A percentile compares a stretch with the other conserved stretches of the same genome.
Conservation (phyloP, 2,113 vertebrate species). For the Lethenteron reissneri region DNA sequence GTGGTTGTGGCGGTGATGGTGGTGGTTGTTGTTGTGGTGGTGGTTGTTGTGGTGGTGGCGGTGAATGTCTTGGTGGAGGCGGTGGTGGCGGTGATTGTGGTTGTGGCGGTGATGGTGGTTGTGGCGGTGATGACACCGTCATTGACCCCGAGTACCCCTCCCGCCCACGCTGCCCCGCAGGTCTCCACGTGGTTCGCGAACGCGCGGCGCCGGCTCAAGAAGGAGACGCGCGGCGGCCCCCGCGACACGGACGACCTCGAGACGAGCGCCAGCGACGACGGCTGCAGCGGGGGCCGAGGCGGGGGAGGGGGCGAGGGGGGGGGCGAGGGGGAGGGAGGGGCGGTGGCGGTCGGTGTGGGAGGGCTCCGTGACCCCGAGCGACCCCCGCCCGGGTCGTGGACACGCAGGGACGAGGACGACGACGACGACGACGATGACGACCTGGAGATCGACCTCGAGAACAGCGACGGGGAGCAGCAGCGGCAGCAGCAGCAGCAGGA, state of each 20-base stretch:
- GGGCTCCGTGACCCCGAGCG: too few relatives aligned
- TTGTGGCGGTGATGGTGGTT: too few relatives aligned
- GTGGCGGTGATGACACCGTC: too few relatives aligned
- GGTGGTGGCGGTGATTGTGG: too few relatives aligned
- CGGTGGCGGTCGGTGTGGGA: background rate
- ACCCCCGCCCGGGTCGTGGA: too few relatives aligned
- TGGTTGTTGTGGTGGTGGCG: too few relatives aligned
- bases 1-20: too few relatives aligned
- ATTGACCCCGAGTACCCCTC: too few relatives aligned
- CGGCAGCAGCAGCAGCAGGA: too few relatives aligned
- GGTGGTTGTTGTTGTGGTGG: too few relatives aligned
- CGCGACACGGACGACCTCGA: conserved; percentile 18
- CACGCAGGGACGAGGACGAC: conserved; percentile 26
- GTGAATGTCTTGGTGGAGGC: too few relatives aligned
- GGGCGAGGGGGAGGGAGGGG: background rate
- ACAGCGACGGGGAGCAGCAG: too few relatives aligned
- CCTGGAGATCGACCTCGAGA: conserved; percentile 53
- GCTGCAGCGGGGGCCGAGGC: conserved; percentile 78
- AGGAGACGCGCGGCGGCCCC: conserved; percentile 26
- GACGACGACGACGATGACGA: conserved; percentile 37
- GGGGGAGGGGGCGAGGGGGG: conserved; percentile 12
- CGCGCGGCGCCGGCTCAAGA: conserved; percentile 48
- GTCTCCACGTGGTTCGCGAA: conserved; percentile 25
- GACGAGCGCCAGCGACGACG: conserved; percentile 63
- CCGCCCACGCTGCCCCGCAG: conserved; percentile 9